Percentiles rank a stretch among this genome's conserved stretches.
These are phyloP conservation scores for Kryptolebias marmoratus DNA, from an alignment of 2,113 vertebrate species.

Conservation along the genomic window DNA sequence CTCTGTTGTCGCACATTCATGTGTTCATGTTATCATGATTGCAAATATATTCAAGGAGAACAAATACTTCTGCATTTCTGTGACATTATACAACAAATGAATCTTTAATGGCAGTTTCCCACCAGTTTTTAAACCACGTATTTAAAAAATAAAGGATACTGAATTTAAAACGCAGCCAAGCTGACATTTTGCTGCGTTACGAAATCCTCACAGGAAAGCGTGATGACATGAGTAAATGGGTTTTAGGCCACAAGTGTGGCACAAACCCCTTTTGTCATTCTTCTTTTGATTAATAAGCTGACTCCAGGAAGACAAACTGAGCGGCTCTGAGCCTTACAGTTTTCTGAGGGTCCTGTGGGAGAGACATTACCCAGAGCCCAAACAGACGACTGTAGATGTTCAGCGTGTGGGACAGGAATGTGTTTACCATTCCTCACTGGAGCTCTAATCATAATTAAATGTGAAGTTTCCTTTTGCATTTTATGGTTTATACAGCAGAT, in stretches of 20 bases:
- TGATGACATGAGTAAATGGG: conserved; percentile 9
- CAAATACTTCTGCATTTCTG: neutral
- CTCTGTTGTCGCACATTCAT: neutral
- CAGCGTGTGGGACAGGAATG: conserved; percentile 5
- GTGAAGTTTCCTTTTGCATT: neutral
- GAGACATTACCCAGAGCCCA: conserved; percentile 69
- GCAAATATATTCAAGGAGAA: neutral
- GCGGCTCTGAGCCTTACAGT: conserved; percentile 18
- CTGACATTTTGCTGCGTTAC: neutral
- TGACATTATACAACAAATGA: neutral
- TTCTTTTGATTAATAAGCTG: neutral
- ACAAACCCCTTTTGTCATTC: neutral
- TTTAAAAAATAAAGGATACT: neutral
- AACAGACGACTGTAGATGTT: neutral
- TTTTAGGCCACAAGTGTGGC: neutral
- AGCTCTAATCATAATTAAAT: conserved; percentile 12
- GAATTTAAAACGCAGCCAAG: neutral
- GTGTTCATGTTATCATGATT: neutral
- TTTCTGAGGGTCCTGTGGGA: conserved; percentile 48
- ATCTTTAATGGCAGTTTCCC: neutral
- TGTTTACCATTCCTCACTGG: conserved; percentile 5
- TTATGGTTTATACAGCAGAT: conserved; percentile 2
- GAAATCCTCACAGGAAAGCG: conserved; percentile 5
- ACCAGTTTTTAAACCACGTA: neutral
- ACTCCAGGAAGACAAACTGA: conserved; percentile 36